Evolutionary conservation across 2,888 invertebrate species (phyloP).

Genomic region (Eledone cirrhosa): DNA sequence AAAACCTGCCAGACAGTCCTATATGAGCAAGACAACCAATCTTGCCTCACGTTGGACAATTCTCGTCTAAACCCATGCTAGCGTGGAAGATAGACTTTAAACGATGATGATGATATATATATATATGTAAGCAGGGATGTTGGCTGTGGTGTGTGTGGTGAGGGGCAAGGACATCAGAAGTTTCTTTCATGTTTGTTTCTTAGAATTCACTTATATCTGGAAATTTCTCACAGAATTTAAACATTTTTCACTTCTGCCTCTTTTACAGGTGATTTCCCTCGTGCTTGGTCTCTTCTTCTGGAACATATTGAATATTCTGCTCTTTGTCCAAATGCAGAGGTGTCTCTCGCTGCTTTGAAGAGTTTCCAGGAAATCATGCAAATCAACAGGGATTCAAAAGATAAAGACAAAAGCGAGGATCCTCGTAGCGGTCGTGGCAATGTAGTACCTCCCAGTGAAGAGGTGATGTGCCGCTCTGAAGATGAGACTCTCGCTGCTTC

Average conservation of each 20-base stretch:
- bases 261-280: slow-evolving; percentile 82
- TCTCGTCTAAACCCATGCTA: no score
- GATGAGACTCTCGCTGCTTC: slow-evolving; percentile 33
- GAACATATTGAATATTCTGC: slow-evolving; percentile 83
- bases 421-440: background rate
- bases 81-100: no score
- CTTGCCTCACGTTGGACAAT: no score
- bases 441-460: slow-evolving; percentile 47
- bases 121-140: no score
- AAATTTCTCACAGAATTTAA: no score
- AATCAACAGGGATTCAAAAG: slow-evolving; percentile 49
- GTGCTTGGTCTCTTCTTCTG: slow-evolving; percentile 91
- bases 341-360: slow-evolving; percentile 91
- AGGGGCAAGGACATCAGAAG: no score
- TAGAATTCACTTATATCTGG: no score
- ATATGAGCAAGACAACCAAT: no score
- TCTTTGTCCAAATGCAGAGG: slow-evolving; percentile 89
- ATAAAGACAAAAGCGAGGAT: slow-evolving; percentile 33
- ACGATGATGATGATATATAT: no score
- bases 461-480: slow-evolving; percentile 52
- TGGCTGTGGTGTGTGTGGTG: no score
- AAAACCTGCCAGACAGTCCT: no score
- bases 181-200: no score
- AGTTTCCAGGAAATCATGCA: slow-evolving; percentile 93
- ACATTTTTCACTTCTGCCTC: background rate